Conservation (phyloP, 2,113 vertebrate genomes). For the Eubucco bourcierii region DNA sequence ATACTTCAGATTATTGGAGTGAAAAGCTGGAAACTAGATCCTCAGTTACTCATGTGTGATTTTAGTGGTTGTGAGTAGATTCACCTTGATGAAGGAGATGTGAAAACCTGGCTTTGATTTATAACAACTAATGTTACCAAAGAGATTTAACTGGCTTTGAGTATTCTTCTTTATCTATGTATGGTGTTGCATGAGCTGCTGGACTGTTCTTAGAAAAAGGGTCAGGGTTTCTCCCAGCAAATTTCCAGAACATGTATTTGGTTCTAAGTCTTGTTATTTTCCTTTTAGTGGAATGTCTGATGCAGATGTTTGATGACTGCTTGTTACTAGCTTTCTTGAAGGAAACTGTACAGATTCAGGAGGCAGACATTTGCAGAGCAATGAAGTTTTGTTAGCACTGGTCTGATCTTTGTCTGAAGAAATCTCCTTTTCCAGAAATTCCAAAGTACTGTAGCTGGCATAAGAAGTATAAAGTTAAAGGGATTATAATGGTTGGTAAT, state of each 20-base stretch:
- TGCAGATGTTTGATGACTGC: neutral
- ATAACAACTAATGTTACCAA: neutral
- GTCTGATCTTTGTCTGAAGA: neutral
- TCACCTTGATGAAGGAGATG: constrained; percentile 8
- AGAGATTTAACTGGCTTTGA: neutral
- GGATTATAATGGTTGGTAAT: neutral
- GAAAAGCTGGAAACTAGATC: neutral
- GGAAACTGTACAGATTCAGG: neutral
- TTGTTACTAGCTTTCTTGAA: neutral
- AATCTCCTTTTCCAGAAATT: neutral
- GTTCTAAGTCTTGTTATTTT: neutral
- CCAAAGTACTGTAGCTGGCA: neutral
- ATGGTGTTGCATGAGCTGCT: neutral
- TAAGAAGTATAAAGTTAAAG: neutral
- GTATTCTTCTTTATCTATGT: neutral
- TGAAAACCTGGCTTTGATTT: constrained; percentile 12
- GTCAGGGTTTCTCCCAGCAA: neutral
- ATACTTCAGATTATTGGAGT: neutral
- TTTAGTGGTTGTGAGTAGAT: neutral
- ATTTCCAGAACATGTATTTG: neutral
- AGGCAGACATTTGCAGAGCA: neutral
- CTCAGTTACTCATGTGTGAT: neutral
- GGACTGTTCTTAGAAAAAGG: neutral
- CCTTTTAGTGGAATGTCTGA: neutral
- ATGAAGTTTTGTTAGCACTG: neutral